A percentile compares a stretch with the other conserved stretches of the same genome.
Evolutionary conservation across 1,140 invertebrate genomes (phyloP).

Genomic region (silkworm (Bombyx mori)): ASM3026992v2 NC_085111.1:18611001-18611500

Average conservation of each 20-base stretch:
- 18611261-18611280: conserved; percentile 68
- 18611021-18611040: too few species aligned
- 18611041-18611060: too few species aligned
- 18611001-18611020: too few species aligned
- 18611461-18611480: too few species aligned
- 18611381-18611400: too few species aligned
- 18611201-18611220: neutral
- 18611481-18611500: conserved; percentile 18
- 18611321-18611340: neutral
- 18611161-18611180: too few species aligned
- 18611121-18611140: too few species aligned
- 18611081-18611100: too few species aligned
- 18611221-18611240: neutral
- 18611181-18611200: neutral
- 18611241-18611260: neutral
- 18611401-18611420: neutral
- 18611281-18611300: too few species aligned
- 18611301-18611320: neutral
- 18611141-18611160: neutral
- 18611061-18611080: neutral
- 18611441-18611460: neutral
- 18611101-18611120: neutral
- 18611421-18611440: neutral
- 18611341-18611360: neutral
- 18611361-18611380: neutral